Base-by-base conservation (phyloP, 2,113 vertebrate genomes). In the Atrichornis clamosus region DNA sequence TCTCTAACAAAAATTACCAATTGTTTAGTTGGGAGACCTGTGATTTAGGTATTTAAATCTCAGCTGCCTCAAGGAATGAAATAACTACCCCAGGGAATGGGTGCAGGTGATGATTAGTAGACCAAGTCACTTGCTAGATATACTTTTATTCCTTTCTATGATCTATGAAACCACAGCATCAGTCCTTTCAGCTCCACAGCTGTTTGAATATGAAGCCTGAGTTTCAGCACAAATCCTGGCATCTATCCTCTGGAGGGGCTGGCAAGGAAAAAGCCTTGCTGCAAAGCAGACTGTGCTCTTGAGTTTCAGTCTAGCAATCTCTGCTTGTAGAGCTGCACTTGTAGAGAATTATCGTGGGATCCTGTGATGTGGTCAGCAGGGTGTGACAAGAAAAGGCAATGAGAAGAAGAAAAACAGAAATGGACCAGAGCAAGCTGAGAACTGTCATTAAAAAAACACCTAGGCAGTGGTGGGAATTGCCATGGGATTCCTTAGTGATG, bases 341-440 rank as follows among this genome's bases (percentile, higher is more conserved):
- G 44, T 30, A 68, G 67, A 81, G 65, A 84, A 91, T 63, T 74
- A 76, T 85, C 93, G 26, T 78, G 89, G 91, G 84, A 97, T 89
- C 52, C 69, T 72, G 64, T 83, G 92, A 90, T 85, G 69, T 86
- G 93, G 94, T 35, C 93, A 94, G 84, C 90, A 76, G 59, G n/a
- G 68, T 69, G 27, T 81, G 86, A 89, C 77, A 90, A 79, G 90
- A 83, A 83, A 90, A 46, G 89, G 75, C 30, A 88, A 15, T 15
- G 83, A 47, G 60, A 86, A 91, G 79, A 89, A 90, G 50, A 60
- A 85, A 85, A 90, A n/a, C 27, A 82, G 41, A 86, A 93, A 89
- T 20, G 37, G 37, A 64, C 30, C n/a, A 70, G 84, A 63, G 33
- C 22, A 73, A 94, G 55, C 33, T 32, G 74, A 91, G 76, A 86